phyloP scores from a whole-genome alignment of 2,888 invertebrate species.

The Nomada fabriciana region DNA sequence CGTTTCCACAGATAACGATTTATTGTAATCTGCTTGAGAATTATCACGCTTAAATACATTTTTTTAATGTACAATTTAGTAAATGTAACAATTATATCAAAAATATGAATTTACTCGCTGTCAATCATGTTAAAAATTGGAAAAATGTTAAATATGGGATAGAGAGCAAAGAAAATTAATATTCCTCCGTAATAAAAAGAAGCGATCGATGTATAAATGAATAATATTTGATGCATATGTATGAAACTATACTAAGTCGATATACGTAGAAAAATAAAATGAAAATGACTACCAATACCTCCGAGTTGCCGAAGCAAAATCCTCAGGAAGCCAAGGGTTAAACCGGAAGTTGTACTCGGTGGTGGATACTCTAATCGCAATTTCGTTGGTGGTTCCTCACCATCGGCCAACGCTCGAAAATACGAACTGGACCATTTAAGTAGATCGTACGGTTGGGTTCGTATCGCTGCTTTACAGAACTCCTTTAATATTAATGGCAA shows the following conservation, averaged over 20 bases:
- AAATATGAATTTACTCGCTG: too few relatives aligned
- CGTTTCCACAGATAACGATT: slow-evolving; percentile 78
- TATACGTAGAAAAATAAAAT: neutral
- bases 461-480: slow-evolving; percentile 95
- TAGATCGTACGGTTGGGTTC: slow-evolving; percentile 95
- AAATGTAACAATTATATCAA: too few relatives aligned
- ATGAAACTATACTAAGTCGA: too few relatives aligned
- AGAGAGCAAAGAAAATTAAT: neutral
- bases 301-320: slow-evolving; percentile 91
- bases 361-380: slow-evolving; percentile 90
- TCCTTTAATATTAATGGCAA: slow-evolving; percentile 93
- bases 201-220: neutral
- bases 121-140: too few relatives aligned
- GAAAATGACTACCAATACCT: slow-evolving; percentile 70
- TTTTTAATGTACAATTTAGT: too few relatives aligned
- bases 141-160: neutral
- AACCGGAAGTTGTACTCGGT: slow-evolving; percentile 89
- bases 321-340: slow-evolving; percentile 92
- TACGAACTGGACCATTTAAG: slow-evolving; percentile 93
- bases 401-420: slow-evolving; percentile 91
- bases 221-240: neutral
- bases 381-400: slow-evolving; percentile 93
- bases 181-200: neutral
- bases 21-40: slow-evolving; percentile 78
- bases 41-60: neutral